Base-by-base conservation (phyloP, 2,113 vertebrate species). In the Alethe diademata region DNA sequence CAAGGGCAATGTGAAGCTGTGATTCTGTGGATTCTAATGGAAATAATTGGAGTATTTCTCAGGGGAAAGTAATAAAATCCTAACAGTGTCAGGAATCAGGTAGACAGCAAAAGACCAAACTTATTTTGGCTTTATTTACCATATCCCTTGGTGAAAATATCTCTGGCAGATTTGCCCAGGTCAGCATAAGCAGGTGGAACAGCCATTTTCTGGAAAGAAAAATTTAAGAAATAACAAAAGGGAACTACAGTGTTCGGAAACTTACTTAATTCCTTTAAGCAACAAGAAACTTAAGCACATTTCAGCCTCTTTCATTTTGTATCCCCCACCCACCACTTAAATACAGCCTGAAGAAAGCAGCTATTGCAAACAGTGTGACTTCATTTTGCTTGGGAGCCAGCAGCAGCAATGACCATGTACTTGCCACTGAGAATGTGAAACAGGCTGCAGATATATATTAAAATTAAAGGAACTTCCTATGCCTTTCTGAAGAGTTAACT, bases 71-170 rank as follows among this genome's bases (percentile, higher is more conserved):
- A 88, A 43, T 45, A 45, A 78, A 87, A 87, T 45, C 43, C 14
- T 40, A 60, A 42, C 13, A 31, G 45, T 23, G 69, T 65, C 42
- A 51, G 35, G 19, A 75, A 13, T 28, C 14, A 14, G 38, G 23
- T 7, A 91, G 19, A 28, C 9, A 73, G 13, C 7, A 14, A 78
- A 80, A 50, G 42, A 53, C 7, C 31, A 60, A 54, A 88, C 16
- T 72, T 58, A 51, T 75, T 61, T 69, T 56, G 6, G 23, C 18
- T 53, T 88, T 95, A 97, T 96, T 99, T 97, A 99, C 99, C 99
- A 19, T 99, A 99, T 97, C 99, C 99, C 93, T 99, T 99, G 95
- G 99, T 99, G 97, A 99, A 99, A 96, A 99, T 98, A 90, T 99
- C 99, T 96, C 98, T 98, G 97, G 99, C 99, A 57, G 99, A 98